Evolutionary conservation across 2,113 vertebrate species (phyloP).

Genomic region (Camelus bactrianus): DNA sequence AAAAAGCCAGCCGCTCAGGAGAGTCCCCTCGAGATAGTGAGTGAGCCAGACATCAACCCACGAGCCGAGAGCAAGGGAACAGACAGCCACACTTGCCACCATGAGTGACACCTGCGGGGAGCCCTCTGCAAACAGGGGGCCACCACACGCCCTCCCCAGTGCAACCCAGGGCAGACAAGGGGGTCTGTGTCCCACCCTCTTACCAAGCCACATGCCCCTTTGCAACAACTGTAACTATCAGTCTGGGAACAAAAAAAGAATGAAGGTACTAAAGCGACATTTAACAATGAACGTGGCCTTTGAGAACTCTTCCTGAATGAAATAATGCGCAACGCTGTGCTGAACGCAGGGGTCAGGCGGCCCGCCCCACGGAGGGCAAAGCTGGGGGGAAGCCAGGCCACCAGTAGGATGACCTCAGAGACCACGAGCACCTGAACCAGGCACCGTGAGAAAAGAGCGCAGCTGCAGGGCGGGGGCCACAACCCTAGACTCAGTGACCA

Average conservation of each 20-base stretch:
- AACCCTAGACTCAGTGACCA: too few relatives aligned
- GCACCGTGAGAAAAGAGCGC: fast-evolving
- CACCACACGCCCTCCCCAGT: neutral
- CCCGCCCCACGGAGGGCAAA: neutral
- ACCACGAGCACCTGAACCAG: fast-evolving
- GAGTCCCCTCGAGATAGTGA: too few relatives aligned
- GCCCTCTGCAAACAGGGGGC: neutral
- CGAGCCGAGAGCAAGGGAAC: too few relatives aligned
- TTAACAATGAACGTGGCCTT: neutral
- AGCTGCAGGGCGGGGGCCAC: fast-evolving
- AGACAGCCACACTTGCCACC: too few relatives aligned
- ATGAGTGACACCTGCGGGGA: too few relatives aligned
- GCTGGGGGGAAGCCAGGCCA: fast-evolving
- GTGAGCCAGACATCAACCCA: neutral
- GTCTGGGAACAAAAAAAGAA: neutral
- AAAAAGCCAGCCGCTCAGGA: neutral
- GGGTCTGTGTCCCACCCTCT: fast-evolving
- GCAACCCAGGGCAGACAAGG: neutral
- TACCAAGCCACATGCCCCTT: fast-evolving
- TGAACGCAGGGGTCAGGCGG: fast-evolving
- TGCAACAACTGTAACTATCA: neutral
- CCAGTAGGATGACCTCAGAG: neutral
- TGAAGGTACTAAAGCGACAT: fast-evolving
- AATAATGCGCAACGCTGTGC: fast-evolving
- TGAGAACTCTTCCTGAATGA: neutral